phyloP scores from a whole-genome alignment of 2,888 invertebrate genomes.

The Tenthredo distinguenda region DNA sequence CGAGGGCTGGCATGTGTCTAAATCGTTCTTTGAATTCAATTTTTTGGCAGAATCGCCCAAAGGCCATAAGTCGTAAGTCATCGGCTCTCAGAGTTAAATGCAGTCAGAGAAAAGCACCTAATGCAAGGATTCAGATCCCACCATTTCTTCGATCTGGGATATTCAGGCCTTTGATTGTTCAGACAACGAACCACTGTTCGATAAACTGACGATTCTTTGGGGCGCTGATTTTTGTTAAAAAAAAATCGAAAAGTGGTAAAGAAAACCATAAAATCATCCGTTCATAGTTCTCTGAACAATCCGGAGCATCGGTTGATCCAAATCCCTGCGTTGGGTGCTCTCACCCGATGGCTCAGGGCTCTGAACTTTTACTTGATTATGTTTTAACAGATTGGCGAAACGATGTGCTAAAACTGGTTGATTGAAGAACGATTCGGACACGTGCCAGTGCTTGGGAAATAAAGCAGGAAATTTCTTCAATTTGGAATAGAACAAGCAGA shows the following conservation, averaged over 20 bases:
- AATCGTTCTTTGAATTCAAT: no score
- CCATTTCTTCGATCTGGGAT: not conserved
- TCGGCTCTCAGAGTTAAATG: no score
- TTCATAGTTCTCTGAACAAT: not conserved
- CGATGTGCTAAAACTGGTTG: not conserved
- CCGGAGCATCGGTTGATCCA: not conserved
- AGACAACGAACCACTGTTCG: not conserved
- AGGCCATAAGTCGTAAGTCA: no score
- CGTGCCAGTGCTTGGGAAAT: no score
- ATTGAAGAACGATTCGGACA: not conserved
- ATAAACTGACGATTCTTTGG: not conserved
- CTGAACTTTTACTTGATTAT: not conserved
- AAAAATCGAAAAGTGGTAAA: no score
- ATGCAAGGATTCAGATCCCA: no score
- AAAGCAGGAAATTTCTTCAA: not conserved
- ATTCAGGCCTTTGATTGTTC: not conserved
- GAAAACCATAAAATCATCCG: not conserved
- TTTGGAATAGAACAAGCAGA: not conserved
- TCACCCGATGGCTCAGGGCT: not conserved
- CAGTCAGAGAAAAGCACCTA: no score
- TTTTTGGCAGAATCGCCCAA: no score
- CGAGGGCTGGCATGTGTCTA: no score
- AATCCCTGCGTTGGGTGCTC: not conserved
- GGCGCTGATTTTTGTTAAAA: no score
- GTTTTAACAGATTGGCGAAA: not conserved